Evolutionary conservation across 2,797 vertebrate genomes (phyloP).

Genomic region (Scyliorhinus canicula): DNA sequence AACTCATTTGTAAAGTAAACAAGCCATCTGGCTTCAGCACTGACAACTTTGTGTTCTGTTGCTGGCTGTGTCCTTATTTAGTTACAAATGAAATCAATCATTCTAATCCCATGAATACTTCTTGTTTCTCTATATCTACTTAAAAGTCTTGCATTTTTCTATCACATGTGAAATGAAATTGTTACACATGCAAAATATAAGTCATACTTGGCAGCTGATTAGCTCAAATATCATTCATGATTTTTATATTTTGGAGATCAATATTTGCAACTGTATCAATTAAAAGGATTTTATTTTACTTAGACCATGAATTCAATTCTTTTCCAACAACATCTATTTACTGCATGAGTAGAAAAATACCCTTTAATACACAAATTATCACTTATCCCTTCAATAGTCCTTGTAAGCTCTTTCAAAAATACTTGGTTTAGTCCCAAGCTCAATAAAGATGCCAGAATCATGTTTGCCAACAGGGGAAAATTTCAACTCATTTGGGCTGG

Average conservation of each 20-base stretch:
- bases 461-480: neutral
- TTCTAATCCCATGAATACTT: neutral
- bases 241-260: neutral
- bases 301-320: neutral
- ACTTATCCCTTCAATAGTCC: neutral
- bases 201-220: neutral
- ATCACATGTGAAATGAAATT: neutral
- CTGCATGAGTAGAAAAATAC: neutral
- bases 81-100: neutral
- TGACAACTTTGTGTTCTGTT: neutral
- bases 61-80: neutral
- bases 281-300: neutral
- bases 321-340: neutral
- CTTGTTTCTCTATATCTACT: neutral
- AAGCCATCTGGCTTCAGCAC: neutral
- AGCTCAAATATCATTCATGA: neutral
- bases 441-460: neutral
- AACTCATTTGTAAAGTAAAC: neutral
- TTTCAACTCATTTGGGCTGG: neutral
- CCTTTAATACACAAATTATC: neutral
- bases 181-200: neutral
- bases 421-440: neutral
- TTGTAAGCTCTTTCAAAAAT: neutral
- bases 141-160: neutral
- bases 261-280: neutral